Evolutionary conservation across 1,140 invertebrate genomes (phyloP).

Genomic region (Drosophila setifemur): DNA sequence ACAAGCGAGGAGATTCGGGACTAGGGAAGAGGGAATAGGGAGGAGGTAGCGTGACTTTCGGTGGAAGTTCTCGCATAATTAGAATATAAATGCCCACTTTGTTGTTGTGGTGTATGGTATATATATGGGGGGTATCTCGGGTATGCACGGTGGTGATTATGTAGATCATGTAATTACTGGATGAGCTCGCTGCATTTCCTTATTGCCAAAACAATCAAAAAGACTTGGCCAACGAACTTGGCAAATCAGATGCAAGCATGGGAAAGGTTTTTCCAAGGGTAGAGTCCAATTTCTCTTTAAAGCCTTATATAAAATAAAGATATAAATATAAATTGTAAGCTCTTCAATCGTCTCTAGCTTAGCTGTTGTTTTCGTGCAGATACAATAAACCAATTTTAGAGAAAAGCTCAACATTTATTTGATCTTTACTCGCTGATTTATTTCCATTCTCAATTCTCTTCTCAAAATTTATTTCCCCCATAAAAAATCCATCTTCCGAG

Average conservation of each 20-base stretch:
- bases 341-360: no score
- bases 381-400: not conserved
- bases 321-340: no score
- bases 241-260: not conserved
- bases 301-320: no score
- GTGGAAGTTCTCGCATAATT: conserved; percentile 61
- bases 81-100: conserved; percentile 75
- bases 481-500: not conserved
- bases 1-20: conserved; percentile 29
- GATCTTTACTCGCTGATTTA: no score
- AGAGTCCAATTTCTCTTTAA: no score
- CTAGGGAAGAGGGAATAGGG: no score
- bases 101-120: no score
- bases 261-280: conserved; percentile 12
- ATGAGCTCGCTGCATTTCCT: conserved; percentile 51
- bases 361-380: not conserved
- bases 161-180: conserved; percentile 48
- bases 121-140: conserved; percentile 41
- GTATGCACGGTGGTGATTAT: conserved; percentile 30
- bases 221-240: conserved; percentile 54
- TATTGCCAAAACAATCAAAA: conserved; percentile 49
- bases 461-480: not conserved
- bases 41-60: conserved; percentile 59
- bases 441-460: not conserved
- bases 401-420: no score